phyloP scores from a whole-genome alignment of 2,888 invertebrate species.

The Arge pagana region DNA sequence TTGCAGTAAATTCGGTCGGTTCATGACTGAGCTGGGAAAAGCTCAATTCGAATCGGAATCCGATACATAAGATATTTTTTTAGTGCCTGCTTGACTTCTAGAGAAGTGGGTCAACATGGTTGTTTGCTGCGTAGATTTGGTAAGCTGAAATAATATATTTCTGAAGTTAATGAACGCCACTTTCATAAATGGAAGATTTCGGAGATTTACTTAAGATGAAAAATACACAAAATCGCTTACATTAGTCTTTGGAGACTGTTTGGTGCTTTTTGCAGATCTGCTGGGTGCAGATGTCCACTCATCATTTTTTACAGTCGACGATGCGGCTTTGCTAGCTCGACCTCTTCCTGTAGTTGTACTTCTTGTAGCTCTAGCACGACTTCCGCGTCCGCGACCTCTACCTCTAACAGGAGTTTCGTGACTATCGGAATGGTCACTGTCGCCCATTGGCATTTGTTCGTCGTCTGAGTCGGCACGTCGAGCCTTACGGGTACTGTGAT shows the following conservation, averaged over 20 bases:
- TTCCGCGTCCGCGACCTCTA: slow-evolving; percentile 23
- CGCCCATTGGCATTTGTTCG: not conserved
- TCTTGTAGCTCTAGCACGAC: slow-evolving; percentile 23
- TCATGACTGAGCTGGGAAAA: not conserved
- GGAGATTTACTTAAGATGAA: not conserved
- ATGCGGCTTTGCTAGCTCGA: slow-evolving; percentile 8
- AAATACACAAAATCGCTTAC: not conserved
- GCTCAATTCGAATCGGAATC: slow-evolving; percentile 9
- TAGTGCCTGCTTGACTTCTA: not conserved
- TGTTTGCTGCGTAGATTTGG: not conserved
- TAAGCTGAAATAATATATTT: not conserved
- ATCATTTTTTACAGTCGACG: not conserved
- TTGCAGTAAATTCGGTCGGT: too few relatives aligned
- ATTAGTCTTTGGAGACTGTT: not conserved
- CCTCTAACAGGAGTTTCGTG: not conserved
- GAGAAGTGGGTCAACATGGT: slow-evolving; percentile 1
- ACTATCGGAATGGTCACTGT: not conserved
- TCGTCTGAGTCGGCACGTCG: not conserved
- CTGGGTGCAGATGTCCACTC: not conserved
- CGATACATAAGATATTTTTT: not conserved
- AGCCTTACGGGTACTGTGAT: not conserved
- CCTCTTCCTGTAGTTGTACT: slow-evolving; percentile 22
- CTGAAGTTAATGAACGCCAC: not conserved
- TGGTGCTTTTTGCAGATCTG: slow-evolving; percentile 2
- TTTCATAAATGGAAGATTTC: not conserved